Evolutionary conservation across 1,140 invertebrate genomes (phyloP).

Genomic region (Aphelinus certus): DNA sequence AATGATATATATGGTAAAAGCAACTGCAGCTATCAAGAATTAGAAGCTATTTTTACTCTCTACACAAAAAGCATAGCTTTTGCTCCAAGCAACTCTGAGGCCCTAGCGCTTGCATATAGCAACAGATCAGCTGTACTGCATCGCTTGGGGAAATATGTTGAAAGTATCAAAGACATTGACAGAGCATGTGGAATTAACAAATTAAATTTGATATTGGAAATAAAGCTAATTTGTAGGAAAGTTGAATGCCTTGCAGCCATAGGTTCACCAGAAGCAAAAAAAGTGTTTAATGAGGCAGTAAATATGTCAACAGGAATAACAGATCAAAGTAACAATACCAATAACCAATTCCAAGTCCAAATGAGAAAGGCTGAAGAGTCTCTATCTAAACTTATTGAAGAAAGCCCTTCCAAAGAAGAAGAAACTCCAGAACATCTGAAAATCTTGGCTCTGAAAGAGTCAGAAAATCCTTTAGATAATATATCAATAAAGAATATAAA

Average conservation of each 20-base stretch:
- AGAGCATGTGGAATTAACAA: too few relatives aligned
- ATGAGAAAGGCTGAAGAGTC: neutral
- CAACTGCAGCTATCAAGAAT: too few relatives aligned
- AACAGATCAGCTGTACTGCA: too few relatives aligned
- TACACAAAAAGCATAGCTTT: too few relatives aligned
- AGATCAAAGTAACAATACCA: neutral
- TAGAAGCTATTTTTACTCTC: too few relatives aligned
- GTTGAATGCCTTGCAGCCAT: neutral
- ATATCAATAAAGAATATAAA: conserved; percentile 61
- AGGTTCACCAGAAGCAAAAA: neutral
- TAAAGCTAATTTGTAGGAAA: too few relatives aligned
- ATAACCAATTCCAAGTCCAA: neutral
- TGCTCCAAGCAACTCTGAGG: too few relatives aligned
- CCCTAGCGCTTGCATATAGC: too few relatives aligned
- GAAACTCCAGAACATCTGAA: neutral
- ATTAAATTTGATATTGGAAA: too few relatives aligned
- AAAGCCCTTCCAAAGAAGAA: neutral
- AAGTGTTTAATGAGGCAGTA: neutral
- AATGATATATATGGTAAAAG: too few relatives aligned
- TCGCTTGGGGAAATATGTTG: too few relatives aligned
- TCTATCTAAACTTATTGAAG: neutral
- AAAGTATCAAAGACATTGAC: too few relatives aligned
- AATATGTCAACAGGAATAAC: neutral
- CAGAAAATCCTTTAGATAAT: conserved; percentile 67
- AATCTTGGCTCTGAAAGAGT: neutral